Evolutionary conservation across 1,140 invertebrate species (phyloP).

Genomic region (Nasonia vitripennis): DNA sequence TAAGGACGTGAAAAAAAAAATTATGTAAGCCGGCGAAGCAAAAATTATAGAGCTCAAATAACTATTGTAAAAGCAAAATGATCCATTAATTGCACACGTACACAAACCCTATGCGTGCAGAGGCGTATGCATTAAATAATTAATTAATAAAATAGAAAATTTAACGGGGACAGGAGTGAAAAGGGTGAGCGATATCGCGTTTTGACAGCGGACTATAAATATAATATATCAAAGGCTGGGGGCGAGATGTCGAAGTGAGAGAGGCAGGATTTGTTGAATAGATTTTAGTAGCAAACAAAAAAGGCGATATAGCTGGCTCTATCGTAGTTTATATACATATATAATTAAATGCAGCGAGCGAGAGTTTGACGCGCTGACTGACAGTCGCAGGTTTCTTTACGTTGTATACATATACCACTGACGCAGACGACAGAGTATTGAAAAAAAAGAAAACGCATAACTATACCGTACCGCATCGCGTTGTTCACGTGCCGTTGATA

Average conservation of each 20-base stretch:
- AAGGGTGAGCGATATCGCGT: background rate
- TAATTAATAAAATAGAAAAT: slow-evolving; percentile 40
- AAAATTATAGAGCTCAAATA: slow-evolving; percentile 40
- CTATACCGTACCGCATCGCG: background rate
- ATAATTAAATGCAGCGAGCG: slow-evolving; percentile 48
- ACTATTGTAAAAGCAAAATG: slow-evolving; percentile 28
- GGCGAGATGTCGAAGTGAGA: background rate
- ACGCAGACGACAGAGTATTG: background rate
- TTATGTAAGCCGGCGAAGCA: background rate
- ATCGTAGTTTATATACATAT: slow-evolving; percentile 69
- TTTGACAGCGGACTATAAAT: slow-evolving; percentile 1
- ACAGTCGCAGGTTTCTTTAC: slow-evolving; percentile 37
- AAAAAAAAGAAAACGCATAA: background rate
- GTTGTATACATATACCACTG: slow-evolving; percentile 3
- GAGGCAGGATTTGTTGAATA: slow-evolving; percentile 66
- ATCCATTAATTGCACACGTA: slow-evolving; percentile 19
- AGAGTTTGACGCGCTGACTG: slow-evolving; percentile 63
- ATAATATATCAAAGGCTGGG: slow-evolving; percentile 17
- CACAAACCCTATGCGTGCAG: slow-evolving; percentile 4
- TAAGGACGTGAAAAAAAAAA: background rate
- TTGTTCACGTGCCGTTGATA: background rate
- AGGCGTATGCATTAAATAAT: slow-evolving; percentile 47
- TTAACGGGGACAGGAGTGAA: background rate
- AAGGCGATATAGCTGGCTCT: slow-evolving; percentile 71
- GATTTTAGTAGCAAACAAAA: slow-evolving; percentile 62